Evolutionary conservation across 2,113 vertebrate genomes (phyloP).

Genomic region (Pangasianodon gigas): DNA sequence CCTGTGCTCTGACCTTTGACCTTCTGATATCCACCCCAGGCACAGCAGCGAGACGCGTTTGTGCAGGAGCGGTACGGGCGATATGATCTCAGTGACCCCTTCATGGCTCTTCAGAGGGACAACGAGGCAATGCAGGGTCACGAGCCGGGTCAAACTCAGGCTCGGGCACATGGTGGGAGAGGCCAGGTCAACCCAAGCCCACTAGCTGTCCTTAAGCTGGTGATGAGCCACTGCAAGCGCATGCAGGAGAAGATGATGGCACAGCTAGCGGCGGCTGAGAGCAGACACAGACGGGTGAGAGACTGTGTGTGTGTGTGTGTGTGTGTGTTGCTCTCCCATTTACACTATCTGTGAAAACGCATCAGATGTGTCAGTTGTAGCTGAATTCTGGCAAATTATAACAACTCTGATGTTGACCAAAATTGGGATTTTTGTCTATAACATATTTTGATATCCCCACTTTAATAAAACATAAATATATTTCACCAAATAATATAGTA

Average conservation of each 20-base stretch:
- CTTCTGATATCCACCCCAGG: conserved; percentile 71
- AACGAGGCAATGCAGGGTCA: conserved; percentile 77
- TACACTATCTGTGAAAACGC: background rate
- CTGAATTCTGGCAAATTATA: background rate
- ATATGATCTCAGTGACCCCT: conserved; percentile 92
- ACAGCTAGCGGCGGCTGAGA: conserved; percentile 89
- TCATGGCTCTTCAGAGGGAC: conserved; percentile 94
- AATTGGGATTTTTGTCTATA: background rate
- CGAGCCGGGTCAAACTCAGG: conserved; percentile 69
- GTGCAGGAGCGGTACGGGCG: conserved; percentile 94
- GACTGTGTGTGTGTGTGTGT: background rate
- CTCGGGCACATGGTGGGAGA: conserved; percentile 72
- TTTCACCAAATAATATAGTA: background rate
- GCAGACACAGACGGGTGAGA: conserved; percentile 87
- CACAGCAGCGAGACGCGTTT: conserved; percentile 89
- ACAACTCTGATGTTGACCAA: background rate
- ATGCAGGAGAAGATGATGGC: conserved; percentile 97
- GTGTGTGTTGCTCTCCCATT: background rate
- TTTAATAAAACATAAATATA: background rate
- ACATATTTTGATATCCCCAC: background rate
- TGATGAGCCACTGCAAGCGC: conserved; percentile 93
- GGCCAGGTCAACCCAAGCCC: conserved; percentile 81
- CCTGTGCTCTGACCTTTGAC: conserved; percentile 19
- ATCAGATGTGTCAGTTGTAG: background rate
- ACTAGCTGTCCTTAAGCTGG: conserved; percentile 87